Evolutionary conservation across 2,888 invertebrate species (phyloP).

Genomic region (Hirtodrosophila confusa): DNA sequence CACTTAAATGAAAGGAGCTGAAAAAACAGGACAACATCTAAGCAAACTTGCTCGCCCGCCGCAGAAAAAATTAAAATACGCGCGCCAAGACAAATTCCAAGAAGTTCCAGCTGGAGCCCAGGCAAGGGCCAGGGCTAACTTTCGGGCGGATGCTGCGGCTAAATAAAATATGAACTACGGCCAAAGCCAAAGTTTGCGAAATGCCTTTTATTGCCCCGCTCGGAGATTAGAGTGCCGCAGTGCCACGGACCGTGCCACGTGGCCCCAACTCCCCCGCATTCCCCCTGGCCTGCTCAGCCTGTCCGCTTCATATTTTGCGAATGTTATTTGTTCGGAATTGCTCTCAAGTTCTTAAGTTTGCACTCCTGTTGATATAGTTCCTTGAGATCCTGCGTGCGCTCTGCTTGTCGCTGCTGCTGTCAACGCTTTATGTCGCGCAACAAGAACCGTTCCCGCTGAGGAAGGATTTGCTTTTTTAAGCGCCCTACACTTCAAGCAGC

Average conservation of each 20-base stretch:
- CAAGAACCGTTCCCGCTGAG: constrained; percentile 16
- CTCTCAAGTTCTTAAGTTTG: constrained; percentile 64
- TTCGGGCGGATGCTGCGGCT: constrained; percentile 60
- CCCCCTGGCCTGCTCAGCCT: constrained; percentile 7
- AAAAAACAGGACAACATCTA: constrained; percentile 27
- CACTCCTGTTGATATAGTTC: constrained; percentile 29
- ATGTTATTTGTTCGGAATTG: constrained; percentile 67
- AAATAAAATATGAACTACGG: constrained; percentile 74
- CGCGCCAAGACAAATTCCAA: constrained; percentile 58
- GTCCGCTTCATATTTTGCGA: constrained; percentile 52
- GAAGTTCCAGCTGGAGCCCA: constrained; percentile 52
- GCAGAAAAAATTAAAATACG: constrained; percentile 66
- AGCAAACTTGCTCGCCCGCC: constrained; percentile 31
- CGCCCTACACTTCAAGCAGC: constrained; percentile 5
- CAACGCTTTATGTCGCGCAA: constrained; percentile 46
- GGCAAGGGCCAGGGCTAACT: constrained; percentile 29
- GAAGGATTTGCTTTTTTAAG: constrained; percentile 14
- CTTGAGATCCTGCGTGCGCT: constrained; percentile 11
- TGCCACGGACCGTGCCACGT: constrained; percentile 10
- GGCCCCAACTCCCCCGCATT: constrained; percentile 1
- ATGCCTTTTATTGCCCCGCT: constrained; percentile 71
- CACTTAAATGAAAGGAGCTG: constrained; percentile 40
- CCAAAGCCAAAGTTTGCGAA: constrained; percentile 73
- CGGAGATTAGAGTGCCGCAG: constrained; percentile 54
- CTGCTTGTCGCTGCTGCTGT: constrained; percentile 37